Conservation (phyloP, 2,888 invertebrate genomes). For the Phalangium opilio region DNA sequence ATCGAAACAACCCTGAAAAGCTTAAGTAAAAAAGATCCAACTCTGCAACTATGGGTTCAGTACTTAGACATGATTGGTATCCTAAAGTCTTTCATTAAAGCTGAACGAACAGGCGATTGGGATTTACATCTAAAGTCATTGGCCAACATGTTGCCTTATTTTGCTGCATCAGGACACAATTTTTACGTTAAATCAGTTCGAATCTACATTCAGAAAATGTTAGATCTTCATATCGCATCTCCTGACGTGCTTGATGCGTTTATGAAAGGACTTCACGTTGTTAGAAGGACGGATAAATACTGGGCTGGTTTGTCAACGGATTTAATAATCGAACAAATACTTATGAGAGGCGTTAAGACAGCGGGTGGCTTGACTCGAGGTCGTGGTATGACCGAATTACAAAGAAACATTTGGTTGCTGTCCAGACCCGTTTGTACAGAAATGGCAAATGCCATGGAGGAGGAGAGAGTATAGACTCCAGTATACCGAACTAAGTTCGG, state of each 20-base stretch:
- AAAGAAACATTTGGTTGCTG: not conserved
- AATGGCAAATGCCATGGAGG: too few species aligned
- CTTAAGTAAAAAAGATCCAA: too few species aligned
- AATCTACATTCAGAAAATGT: too few species aligned
- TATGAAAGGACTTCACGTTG: not conserved
- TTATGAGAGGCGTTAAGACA: not conserved
- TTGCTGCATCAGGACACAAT: too few species aligned
- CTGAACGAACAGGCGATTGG: constrained; percentile 1
- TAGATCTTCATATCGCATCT: too few species aligned
- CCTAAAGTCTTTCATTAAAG: not conserved
- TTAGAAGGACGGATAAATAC: not conserved
- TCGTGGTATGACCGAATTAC: not conserved
- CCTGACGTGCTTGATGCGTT: too few species aligned
- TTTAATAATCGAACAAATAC: not conserved
- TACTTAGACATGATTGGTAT: constrained; percentile 1
- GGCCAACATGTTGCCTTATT: not conserved
- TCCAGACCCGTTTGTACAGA: too few species aligned
- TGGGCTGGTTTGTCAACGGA: not conserved
- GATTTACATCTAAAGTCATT: not conserved
- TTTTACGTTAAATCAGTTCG: too few species aligned
- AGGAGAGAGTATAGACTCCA: too few species aligned
- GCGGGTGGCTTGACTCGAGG: not conserved
- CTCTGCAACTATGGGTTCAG: not conserved
- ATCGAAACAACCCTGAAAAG: too few species aligned
- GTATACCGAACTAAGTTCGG: too few species aligned